Evolutionary conservation across 30 jellyfish, hydroid and myxozoan species (phyloP), one percentile per base, ranked within the genome.

Genomic region (Cassiopea xamachana): DNA sequence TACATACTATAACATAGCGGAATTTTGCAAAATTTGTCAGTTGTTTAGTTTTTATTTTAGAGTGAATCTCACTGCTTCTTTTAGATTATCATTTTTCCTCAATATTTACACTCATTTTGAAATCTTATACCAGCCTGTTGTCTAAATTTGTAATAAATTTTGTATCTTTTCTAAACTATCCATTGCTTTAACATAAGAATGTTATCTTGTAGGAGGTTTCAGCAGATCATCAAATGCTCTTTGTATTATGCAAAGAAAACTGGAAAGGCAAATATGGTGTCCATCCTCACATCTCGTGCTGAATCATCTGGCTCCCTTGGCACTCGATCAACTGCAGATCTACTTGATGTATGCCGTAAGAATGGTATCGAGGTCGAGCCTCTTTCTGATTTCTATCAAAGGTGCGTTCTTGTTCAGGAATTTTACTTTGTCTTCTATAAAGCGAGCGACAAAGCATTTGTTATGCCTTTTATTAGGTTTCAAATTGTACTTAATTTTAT

Each of bases 141-240:
- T 27, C 39, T 27, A 27, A 27, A 27, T 27, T 27, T 27, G 39
- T 27, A 27, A 27, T 27, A 27, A 27, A 0, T 27, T 27, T 27
- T 27, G 0, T 27, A 27, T 27, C 39, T 27, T 27, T 27, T 27
- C 39, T 27, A 27, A 27, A 27, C 0, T 27, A 27, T 55, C 12
- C 64, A 55, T 55, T 6, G 64, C 7, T 10, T 6, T 55, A 55
- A 55, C 12, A 10, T 55, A 10, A 3, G 64, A 55, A 10, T 55
- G 64, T 55, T 6, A 10, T 55, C 43, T 17, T 75, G 2, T 68
- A 96, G 99, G 99, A 89, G 99, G 14, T 96, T 96, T 85, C 60
- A 92, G 27, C 99, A 92, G 68, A 89, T 96, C 49, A 98, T 92
- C 80, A 90, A 82, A 69, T 96, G 99, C 73, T 94, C 98, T 81